Evolutionary conservation across 2,888 invertebrate species (phyloP).

Genomic region (Eurytoma californica): DNA sequence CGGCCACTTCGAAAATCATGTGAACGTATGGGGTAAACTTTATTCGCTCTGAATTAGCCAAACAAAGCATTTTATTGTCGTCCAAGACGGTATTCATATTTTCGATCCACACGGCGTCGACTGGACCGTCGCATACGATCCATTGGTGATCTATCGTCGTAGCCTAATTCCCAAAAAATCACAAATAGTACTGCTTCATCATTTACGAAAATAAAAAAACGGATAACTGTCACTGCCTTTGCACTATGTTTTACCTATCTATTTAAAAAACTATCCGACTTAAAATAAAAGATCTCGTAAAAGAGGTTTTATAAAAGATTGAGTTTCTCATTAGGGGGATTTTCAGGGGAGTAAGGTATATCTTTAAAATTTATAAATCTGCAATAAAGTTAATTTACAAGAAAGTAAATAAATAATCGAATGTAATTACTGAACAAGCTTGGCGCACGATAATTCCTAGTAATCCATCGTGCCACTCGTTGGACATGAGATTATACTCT

Average conservation of each 20-base stretch:
- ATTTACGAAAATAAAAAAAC: no score
- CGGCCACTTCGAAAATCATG: constrained; percentile 89
- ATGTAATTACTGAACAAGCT: constrained; percentile 76
- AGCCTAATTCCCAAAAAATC: constrained; percentile 64
- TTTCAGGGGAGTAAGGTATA: background rate
- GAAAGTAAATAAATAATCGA: background rate
- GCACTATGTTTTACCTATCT: no score
- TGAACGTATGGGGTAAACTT: constrained; percentile 92
- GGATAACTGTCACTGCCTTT: no score
- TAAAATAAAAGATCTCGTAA: no score
- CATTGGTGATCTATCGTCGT: constrained; percentile 87
- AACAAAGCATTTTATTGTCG: constrained; percentile 94
- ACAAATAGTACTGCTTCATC: background rate
- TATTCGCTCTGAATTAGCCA: constrained; percentile 93
- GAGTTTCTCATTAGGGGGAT: no score
- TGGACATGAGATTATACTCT: constrained; percentile 86
- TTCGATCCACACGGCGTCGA: constrained; percentile 96
- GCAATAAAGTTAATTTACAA: background rate
- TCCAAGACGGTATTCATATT: constrained; percentile 95
- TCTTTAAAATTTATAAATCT: no score
- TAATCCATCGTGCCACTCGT: constrained; percentile 94
- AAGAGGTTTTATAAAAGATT: no score
- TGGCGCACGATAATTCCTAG: constrained; percentile 82
- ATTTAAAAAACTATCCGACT: no score
- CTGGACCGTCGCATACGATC: constrained; percentile 94